phyloP scores from a whole-genome alignment of 2,888 invertebrate species.

The Trachelus troglodyta region DNA sequence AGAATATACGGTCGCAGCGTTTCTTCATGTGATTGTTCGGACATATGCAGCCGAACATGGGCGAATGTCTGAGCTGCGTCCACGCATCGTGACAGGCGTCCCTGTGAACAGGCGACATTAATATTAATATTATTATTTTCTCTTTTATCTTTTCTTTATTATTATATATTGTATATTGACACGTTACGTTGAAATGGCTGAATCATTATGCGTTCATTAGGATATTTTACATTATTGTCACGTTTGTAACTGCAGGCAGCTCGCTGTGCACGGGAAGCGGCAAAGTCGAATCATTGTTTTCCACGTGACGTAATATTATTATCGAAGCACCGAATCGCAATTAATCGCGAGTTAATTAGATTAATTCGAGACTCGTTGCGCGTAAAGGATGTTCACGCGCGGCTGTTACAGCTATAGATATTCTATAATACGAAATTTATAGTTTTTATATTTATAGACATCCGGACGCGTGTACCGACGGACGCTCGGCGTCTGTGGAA shows the following conservation, averaged over 20 bases:
- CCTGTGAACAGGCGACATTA: constrained; percentile 67
- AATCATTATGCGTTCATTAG: neutral
- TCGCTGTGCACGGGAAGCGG: neutral
- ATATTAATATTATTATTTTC: no score
- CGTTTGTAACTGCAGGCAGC: neutral
- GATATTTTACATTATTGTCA: neutral
- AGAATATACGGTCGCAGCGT: constrained; percentile 89
- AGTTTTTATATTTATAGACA: neutral
- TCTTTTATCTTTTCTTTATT: neutral
- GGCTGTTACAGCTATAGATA: neutral
- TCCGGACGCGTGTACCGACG: no score
- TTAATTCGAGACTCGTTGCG: neutral
- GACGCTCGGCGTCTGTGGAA: neutral
- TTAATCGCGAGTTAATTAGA: neutral
- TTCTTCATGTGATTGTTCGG: constrained; percentile 90
- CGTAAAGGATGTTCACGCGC: neutral
- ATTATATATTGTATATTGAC: neutral
- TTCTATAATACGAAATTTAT: neutral
- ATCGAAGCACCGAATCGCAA: neutral
- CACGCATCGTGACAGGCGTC: constrained; percentile 88
- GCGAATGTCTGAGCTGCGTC: constrained; percentile 86
- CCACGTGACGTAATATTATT: neutral
- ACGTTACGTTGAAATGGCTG: neutral
- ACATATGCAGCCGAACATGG: constrained; percentile 93
- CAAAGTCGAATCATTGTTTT: neutral